Evolutionary conservation across 2,888 invertebrate genomes (phyloP), one percentile per base, ranked within the genome.

Genomic region (Rugalucina vietnamica): DNA sequence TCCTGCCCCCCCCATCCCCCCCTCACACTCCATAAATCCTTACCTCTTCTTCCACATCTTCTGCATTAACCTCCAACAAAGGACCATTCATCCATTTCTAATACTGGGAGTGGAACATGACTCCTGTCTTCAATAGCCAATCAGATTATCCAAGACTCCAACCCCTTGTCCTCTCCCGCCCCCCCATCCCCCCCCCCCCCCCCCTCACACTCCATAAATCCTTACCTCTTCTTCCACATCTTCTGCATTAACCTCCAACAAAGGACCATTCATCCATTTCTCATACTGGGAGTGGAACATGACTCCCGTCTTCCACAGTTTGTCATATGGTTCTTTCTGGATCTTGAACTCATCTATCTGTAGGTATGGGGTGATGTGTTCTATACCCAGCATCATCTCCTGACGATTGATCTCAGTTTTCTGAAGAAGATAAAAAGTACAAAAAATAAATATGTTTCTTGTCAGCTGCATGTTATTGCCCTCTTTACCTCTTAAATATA

Each of bases 11-110:
- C 43, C 8, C 8, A 43, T 12, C 43, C 18, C 10, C 43, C 8
- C 43, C 43, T 12, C 43, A 43, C 10, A 43, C 43, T 43, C 10
- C 43, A 12, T 18, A 8, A 8, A 12, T 43, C 18, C 43, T 12
- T 12, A 8, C 43, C 18, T 12, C 43, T 18, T 43, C 43, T 18
- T 43, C 18, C 18, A 12, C 43, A 43, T 43, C 18, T 43, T 43
- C 18, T 18, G 18, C 18, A 12, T 43, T 43, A 12, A 43, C 43
- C 43, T 43, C 43, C 29, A 95, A 90, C 24, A 95, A 87, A 0
- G 94, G 94, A 24, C 94, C 94, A 84, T 94, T 94, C 94, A 95
- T 93, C 95, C 95, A 95, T 81, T 93, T 93, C 85, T 95, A 94
- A 85, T 94, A 90, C 80, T 93, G 91, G 43, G 89, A 83, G 82